phyloP scores from a whole-genome alignment of 2,888 invertebrate species.

The Girardia tigrina region DNA sequence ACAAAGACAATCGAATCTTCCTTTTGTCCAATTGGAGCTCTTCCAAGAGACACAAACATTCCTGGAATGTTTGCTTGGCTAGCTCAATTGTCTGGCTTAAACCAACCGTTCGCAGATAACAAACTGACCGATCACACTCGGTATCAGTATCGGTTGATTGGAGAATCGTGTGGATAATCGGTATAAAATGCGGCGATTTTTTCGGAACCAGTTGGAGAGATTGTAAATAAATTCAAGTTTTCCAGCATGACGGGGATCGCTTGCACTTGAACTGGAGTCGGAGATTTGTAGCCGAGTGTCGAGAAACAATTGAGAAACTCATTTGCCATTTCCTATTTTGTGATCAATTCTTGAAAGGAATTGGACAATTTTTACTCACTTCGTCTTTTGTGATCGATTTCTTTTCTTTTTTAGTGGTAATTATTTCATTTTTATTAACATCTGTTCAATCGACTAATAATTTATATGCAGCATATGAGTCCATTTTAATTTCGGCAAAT shows the following conservation, averaged over 20 bases:
- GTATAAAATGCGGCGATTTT: slow-evolving; percentile 88
- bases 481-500: not conserved
- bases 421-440: not conserved
- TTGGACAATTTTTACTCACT: not conserved
- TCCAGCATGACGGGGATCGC: slow-evolving; percentile 70
- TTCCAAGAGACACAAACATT: too few species aligned
- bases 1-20: too few species aligned
- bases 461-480: not conserved
- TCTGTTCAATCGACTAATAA: slow-evolving; percentile 2
- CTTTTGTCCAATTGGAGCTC: too few species aligned
- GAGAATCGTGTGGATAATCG: too few species aligned
- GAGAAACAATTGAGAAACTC: slow-evolving; percentile 25
- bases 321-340: not conserved
- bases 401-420: not conserved
- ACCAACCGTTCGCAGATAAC: too few species aligned
- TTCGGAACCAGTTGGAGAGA: slow-evolving; percentile 91
- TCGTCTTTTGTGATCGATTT: not conserved
- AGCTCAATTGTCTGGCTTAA: too few species aligned
- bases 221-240: slow-evolving; percentile 69
- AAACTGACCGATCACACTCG: too few species aligned
- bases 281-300: slow-evolving; percentile 41
- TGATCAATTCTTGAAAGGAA: not conserved
- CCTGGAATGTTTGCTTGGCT: too few species aligned
- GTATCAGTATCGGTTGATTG: too few species aligned
- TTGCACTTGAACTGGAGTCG: slow-evolving; percentile 59